Evolutionary conservation across 2,888 invertebrate genomes (phyloP), one percentile per base, ranked within the genome.

Genomic region (Cheilosia soror): DNA sequence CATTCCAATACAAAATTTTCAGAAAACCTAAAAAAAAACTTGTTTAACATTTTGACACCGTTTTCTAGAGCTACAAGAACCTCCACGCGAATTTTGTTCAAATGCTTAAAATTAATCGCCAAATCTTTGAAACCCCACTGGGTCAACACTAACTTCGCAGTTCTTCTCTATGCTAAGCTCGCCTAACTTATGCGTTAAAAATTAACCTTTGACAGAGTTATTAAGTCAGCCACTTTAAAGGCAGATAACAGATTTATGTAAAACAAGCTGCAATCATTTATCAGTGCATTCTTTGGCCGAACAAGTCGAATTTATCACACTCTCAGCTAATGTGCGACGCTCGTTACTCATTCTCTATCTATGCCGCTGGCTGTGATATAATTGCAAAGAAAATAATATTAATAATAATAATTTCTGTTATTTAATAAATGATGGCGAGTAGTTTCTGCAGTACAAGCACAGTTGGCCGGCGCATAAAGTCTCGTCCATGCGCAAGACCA

Each of bases 371-470:
- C 2, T 27, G 55, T 72, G 65, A 81, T 82, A 83, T 84, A 65
- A 80, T 75, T 79, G 79, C 58, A 57, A 55, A 37, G 37, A 66
- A 72, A 80, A 71, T 80, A 47, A 76, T 65, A 63, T 75, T 75
- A 71, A 76, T 80, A 80, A 80, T 58, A 63, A 51, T 40, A 63
- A 15, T 79, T 76, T 77, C 60, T 68, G 69, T 84, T 84, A 84
- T 84, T 84, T 76, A 76, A 84, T 75, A 84, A 84, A 72, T 77
- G 68, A 68, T 62, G 49, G 57, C 66, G 57, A 66, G 31, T 72
- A 9, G 65, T 49, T 65, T 75, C 55, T 40, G 42, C 49, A 40
- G 44, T 42, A 20, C 20, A 20, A 20, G 20, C 20, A 20, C 49
- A 40, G 44, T 42, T 60, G 29, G 49, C 13, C 63, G 5, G 31